Percentiles rank a stretch among this genome's conserved stretches.
Evolutionary conservation across 2,113 vertebrate species (phyloP).

Genomic region (Mesoclemmys tuberculata): DNA sequence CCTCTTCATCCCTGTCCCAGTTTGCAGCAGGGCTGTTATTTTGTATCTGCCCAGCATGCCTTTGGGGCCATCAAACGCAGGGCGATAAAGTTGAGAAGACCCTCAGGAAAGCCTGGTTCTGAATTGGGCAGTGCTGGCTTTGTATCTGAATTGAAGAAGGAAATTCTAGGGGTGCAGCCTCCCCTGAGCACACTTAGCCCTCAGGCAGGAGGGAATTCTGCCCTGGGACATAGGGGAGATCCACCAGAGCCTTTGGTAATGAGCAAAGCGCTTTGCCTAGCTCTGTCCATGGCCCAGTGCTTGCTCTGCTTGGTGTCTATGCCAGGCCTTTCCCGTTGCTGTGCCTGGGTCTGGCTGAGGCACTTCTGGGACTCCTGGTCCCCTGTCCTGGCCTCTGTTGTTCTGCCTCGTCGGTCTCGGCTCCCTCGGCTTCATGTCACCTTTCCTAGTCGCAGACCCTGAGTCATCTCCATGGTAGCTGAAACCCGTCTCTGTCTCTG

Average conservation of each 20-base stretch:
- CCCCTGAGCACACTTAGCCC: background rate
- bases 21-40: background rate
- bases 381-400: background rate
- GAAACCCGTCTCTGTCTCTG: background rate
- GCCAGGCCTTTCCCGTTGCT: background rate
- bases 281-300: background rate
- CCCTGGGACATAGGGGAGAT: background rate
- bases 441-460: background rate
- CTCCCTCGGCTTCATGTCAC: background rate
- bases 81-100: background rate
- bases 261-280: background rate
- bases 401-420: background rate
- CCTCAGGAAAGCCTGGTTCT: background rate
- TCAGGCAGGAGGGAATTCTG: background rate
- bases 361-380: background rate
- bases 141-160: background rate
- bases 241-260: background rate
- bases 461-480: background rate
- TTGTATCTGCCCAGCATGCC: background rate
- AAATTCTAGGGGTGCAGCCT: background rate
- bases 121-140: background rate
- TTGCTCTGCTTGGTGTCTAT: background rate
- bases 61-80: background rate
- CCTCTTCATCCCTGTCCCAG: background rate
- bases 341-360: background rate